phyloP scores from a whole-genome alignment of 2,113 vertebrate genomes.

The Mixornis gularis region DNA sequence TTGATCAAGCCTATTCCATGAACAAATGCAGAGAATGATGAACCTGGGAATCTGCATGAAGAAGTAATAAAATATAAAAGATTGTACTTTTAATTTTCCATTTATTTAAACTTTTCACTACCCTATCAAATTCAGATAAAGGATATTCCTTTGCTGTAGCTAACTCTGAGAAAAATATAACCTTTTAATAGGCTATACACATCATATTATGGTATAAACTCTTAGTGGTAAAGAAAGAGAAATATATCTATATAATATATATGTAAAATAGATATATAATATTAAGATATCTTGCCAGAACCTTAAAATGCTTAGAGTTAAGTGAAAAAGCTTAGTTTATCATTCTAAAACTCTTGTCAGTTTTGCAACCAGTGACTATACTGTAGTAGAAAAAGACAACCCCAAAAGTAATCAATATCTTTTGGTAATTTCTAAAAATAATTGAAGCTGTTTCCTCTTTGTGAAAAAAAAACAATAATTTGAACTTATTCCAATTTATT shows the following conservation, averaged over 20 bases:
- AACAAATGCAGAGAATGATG: constrained; percentile 53
- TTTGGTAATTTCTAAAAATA: neutral
- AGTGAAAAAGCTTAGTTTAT: neutral
- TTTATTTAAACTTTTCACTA: constrained; percentile 64
- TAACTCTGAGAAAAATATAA: neutral
- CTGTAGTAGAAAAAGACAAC: neutral
- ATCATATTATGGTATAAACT: neutral
- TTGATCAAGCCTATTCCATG: constrained; percentile 18
- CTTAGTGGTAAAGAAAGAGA: neutral
- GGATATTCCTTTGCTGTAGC: constrained; percentile 23
- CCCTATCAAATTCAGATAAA: constrained; percentile 38
- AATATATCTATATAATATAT: neutral
- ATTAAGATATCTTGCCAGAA: neutral
- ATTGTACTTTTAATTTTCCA: constrained; percentile 56
- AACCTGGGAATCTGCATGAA: constrained; percentile 24
- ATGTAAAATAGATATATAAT: neutral
- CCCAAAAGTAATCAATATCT: neutral
- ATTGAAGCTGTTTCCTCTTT: neutral
- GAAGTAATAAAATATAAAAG: constrained; percentile 60
- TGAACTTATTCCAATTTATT: neutral
- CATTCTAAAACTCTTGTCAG: neutral
- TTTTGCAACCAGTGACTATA: neutral
- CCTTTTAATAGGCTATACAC: neutral
- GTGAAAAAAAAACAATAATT: neutral
- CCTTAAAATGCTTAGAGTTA: neutral